phyloP scores from a whole-genome alignment of 2,888 invertebrate genomes.

The Eilema sororculum region DNA sequence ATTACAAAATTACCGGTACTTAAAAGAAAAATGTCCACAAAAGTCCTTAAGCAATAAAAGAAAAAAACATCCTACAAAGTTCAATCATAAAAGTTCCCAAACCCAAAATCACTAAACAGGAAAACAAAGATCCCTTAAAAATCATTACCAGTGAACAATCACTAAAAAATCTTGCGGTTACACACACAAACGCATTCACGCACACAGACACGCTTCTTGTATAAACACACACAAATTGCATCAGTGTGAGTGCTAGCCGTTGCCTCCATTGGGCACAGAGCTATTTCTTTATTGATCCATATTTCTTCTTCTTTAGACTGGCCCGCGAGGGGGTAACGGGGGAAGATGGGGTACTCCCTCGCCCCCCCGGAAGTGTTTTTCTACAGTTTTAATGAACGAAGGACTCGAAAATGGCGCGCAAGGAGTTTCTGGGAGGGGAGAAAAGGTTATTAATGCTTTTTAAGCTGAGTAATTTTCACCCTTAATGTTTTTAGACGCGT shows the following conservation, averaged over 20 bases:
- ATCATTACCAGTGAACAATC: conserved; percentile 44
- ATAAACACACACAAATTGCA: conserved; percentile 55
- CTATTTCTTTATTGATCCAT: conserved; percentile 88
- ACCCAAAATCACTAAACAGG: conserved; percentile 26
- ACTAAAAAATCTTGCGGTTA: conserved; percentile 62
- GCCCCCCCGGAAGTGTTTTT: conserved; percentile 79
- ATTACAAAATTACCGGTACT: background rate
- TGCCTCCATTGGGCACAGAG: conserved; percentile 84
- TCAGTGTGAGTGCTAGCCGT: conserved; percentile 79
- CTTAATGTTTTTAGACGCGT: conserved; percentile 67
- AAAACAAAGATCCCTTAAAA: conserved; percentile 38
- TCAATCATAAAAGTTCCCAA: conserved; percentile 7
- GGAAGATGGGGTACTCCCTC: conserved; percentile 37
- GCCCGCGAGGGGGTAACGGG: conserved; percentile 59
- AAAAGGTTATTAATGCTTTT: conserved; percentile 84
- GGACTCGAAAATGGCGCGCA: conserved; percentile 72
- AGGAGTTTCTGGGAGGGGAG: conserved; percentile 71
- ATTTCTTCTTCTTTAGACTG: conserved; percentile 87
- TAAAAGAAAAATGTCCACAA: background rate
- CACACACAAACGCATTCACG: conserved; percentile 54
- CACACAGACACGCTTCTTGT: conserved; percentile 51
- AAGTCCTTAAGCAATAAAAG: background rate
- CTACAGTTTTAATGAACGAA: conserved; percentile 86
- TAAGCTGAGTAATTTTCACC: conserved; percentile 81
- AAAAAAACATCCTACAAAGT: background rate